Evolutionary conservation across 2,113 vertebrate genomes (phyloP), one percentile per base, ranked within the genome.

Genomic region (Carlito syrichta): DNA sequence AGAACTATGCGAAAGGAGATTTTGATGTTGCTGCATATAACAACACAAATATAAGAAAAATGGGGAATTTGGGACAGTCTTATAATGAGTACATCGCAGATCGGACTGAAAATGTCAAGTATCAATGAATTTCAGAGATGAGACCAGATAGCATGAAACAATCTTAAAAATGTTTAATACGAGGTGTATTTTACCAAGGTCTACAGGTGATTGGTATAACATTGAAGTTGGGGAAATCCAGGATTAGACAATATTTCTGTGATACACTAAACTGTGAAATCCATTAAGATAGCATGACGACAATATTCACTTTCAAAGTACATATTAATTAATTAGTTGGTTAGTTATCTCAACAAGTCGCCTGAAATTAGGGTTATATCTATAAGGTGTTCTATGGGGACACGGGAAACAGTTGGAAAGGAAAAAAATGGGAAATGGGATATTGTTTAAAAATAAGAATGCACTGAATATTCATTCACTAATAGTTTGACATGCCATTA

Each of bases 401-500:
- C 45, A 30, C 0, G 3, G 17, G 38, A 4, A 20, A n/a, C 11
- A 91, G 2, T 68, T 89, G 85, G n/a, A 63, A 14, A 63, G 3
- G 17, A 40, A 35, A 60, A 66, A n/a, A 52, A 69, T 3, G 1
- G 9, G 22, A 9, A 27, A 43, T 40, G 27, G 32, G 38, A 54
- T 20, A 32, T 40, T 68, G 3, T 62, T 93, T 87, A 84, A 92
- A 20, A 86, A 38, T 60, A 94, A 86, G 19, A 85, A 69, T 79
- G 35, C 7, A 76, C 2, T 87, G 58, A 82, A 86, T 1, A 30
- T n/a, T 91, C 45, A 77, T 91, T 43, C 32, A 76, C 27, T 77
- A 89, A 62, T 97, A n/a, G 74, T 27, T 92, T 50, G 81, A 69
- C 1, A 86, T 17, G 81, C 43, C n/a, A 71, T 86, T 89, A 96